Base-by-base conservation (phyloP, 2,888 invertebrate genomes). In the Tipula unca region DNA sequence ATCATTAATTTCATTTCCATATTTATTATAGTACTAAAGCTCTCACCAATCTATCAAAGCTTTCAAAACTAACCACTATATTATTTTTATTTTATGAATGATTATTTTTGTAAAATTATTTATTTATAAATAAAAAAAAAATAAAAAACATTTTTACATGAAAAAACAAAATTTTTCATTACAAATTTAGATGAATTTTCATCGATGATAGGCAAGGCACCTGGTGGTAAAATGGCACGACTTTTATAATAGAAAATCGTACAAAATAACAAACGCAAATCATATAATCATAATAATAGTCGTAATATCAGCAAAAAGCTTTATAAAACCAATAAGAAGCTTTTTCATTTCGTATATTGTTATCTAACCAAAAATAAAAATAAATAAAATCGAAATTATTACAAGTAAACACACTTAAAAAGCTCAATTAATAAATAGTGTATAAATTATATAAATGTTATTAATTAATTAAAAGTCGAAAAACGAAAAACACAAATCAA, bases 131-230 rank as follows among this genome's bases (percentile, higher is more conserved):
- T n/a, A 48, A 48, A 25, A n/a, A 17, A 48, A 48, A 69, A 69
- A 10, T 69, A 69, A n/a, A 42, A n/a, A 48, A 48, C 69, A 69
- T 20, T 69, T 69, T 69, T 69, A 69, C 69, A 69, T 69, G 69
- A 25, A 69, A 69, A 69, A 69, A 69, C 1, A 25, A 69, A 25
- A 69, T 69, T 69, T 69, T 69, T 69, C 25, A 69, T 69, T 69
- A 69, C 85, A 85, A 87, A 87, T 89, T 89, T 90, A 91, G 91
- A 91, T 90, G 91, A 91, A 88, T 91, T 90, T 89, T 90, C 90
- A 87, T 89, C 91, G 87, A 90, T 91, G 90, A 90, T 91, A 90
- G 91, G 91, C 89, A 91, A 91, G 89, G 89, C 90, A 87, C 89
- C 90, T 86, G 90, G 90, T 88, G 90, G 91, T 87, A 91, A 91